Evolutionary conservation across 2,888 invertebrate species (phyloP).

Genomic region (Pristionchus mayeri): DNA sequence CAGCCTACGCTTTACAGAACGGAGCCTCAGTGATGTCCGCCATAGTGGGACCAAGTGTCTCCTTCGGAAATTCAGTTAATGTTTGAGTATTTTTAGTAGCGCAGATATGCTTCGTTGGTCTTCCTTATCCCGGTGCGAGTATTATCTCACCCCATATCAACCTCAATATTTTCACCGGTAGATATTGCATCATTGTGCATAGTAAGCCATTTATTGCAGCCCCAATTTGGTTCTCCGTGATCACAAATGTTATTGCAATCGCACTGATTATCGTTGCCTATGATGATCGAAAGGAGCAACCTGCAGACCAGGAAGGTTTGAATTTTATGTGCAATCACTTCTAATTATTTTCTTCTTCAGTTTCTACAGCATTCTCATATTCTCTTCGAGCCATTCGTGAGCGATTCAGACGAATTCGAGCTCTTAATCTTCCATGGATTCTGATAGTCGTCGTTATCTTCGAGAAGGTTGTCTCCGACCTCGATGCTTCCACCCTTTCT

Average conservation of each 20-base stretch:
- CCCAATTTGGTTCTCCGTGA: slow-evolving; percentile 5
- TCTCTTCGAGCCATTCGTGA: not conserved
- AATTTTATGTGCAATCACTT: too few relatives aligned
- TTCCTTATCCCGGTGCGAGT: slow-evolving; percentile 21
- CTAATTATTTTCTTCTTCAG: too few relatives aligned
- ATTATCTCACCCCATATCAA: not conserved
- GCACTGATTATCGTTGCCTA: too few relatives aligned
- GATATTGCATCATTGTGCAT: not conserved
- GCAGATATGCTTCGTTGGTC: not conserved
- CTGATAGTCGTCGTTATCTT: not conserved
- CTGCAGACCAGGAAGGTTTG: too few relatives aligned
- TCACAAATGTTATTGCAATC: too few relatives aligned
- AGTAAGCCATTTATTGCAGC: too few relatives aligned
- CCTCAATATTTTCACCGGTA: slow-evolving; percentile 23
- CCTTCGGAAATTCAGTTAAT: too few relatives aligned
- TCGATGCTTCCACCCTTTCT: not conserved
- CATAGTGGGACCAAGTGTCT: not conserved
- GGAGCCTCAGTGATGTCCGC: not conserved
- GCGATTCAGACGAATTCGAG: not conserved
- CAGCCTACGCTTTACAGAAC: slow-evolving; percentile 12
- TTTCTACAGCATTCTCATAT: too few relatives aligned
- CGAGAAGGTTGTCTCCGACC: not conserved
- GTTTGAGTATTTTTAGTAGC: not conserved
- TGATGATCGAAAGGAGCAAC: not conserved
- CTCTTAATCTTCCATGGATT: not conserved